A percentile compares a stretch with the other conserved stretches of the same genome.
Evolutionary conservation across 1,140 invertebrate species (phyloP).

Genomic region (Chironomus striatipennis): DNA sequence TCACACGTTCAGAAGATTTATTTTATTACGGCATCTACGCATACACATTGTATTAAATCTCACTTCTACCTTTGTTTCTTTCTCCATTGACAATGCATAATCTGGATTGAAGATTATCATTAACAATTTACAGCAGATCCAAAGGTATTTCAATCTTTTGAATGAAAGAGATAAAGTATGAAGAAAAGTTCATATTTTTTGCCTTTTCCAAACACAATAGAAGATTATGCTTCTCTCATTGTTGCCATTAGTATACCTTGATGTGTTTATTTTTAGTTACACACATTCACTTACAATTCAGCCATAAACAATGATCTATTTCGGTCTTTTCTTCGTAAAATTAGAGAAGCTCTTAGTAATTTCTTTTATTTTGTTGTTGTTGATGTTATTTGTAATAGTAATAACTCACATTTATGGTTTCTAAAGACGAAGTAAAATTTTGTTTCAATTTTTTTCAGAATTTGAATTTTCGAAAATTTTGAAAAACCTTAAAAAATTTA

Average conservation of each 20-base stretch:
- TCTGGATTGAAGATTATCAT: conserved; percentile 1
- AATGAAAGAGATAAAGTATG: background rate
- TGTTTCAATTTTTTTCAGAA: too few relatives aligned
- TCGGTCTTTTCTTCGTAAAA: background rate
- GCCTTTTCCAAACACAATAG: too few relatives aligned
- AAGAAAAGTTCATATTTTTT: background rate
- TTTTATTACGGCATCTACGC: background rate
- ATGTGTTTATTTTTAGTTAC: background rate
- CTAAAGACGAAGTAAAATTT: too few relatives aligned
- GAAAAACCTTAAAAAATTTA: too few relatives aligned
- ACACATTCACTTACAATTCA: background rate
- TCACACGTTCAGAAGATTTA: background rate
- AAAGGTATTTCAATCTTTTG: background rate
- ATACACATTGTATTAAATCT: background rate
- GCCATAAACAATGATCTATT: background rate
- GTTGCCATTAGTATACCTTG: background rate
- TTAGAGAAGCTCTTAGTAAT: background rate
- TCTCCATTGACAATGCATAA: background rate
- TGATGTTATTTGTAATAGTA: background rate
- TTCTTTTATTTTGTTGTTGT: background rate
- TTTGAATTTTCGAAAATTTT: too few relatives aligned
- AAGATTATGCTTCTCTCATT: too few relatives aligned
- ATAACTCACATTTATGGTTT: background rate
- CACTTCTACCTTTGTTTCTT: background rate
- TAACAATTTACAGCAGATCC: background rate